Evolutionary conservation across 2,113 vertebrate species (phyloP).

Genomic region (Callipepla californica): DNA sequence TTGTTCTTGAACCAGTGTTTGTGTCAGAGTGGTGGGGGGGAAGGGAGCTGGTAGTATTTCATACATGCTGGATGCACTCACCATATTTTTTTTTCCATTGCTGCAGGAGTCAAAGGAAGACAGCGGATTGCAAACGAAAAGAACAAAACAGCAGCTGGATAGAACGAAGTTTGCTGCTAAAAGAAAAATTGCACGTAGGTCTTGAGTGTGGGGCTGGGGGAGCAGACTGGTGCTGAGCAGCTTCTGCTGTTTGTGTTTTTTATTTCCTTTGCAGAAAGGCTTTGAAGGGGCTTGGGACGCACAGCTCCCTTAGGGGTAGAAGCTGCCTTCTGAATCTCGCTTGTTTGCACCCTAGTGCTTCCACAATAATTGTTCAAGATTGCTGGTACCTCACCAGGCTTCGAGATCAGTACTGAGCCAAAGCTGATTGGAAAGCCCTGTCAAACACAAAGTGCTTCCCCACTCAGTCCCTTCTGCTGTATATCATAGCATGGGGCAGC

Average conservation of each 20-base stretch:
- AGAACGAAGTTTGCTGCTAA: conserved; percentile 76
- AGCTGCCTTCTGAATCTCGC: not conserved
- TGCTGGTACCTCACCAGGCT: not conserved
- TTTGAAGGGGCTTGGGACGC: not conserved
- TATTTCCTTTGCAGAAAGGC: conserved; percentile 8
- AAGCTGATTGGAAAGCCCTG: not conserved
- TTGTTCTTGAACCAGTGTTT: conserved; percentile 51
- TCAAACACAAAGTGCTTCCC: conserved; percentile 11
- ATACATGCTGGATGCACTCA: conserved; percentile 41
- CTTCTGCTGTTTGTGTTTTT: not conserved
- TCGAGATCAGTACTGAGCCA: not conserved
- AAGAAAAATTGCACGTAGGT: conserved; percentile 85
- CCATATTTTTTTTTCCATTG: conserved; percentile 68
- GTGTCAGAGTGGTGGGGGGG: not conserved
- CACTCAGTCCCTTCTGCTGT: not conserved
- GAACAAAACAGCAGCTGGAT: conserved; percentile 75
- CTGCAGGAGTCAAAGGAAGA: conserved; percentile 79
- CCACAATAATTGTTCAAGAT: not conserved
- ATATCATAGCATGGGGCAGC: too few relatives aligned
- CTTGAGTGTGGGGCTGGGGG: conserved; percentile 2
- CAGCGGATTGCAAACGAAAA: conserved; percentile 74
- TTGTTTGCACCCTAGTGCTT: not conserved
- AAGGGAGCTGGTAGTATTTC: conserved; percentile 18
- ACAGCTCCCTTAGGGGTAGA: not conserved
- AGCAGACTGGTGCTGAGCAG: not conserved